These are phyloP conservation scores for Conus ventricosus DNA, from an alignment of 1,140 invertebrate species.

Conservation along the genomic window DNA sequence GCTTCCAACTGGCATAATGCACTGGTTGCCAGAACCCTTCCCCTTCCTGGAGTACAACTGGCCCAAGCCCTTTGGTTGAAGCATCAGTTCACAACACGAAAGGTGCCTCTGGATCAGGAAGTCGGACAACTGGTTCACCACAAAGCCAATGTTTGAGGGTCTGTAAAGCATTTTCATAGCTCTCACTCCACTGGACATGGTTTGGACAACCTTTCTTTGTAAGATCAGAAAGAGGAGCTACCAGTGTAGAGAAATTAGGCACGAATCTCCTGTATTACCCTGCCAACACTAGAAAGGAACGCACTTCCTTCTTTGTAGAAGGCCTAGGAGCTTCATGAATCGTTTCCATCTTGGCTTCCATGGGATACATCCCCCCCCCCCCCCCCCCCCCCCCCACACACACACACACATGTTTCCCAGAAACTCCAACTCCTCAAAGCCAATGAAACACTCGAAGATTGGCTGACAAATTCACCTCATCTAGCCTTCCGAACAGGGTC, in stretches of 20 bases:
- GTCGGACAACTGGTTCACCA: neutral
- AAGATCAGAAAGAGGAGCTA: neutral
- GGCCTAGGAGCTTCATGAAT: slow-evolving; percentile 34
- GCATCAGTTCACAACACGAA: neutral
- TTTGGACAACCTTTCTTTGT: neutral
- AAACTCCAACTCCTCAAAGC: no score
- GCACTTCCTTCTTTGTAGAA: slow-evolving; percentile 21
- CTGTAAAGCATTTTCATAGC: neutral
- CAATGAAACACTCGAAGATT: no score
- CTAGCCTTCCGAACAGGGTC: no score
- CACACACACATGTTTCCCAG: neutral
- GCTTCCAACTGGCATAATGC: slow-evolving; percentile 12
- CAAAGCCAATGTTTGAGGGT: neutral
- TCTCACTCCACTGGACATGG: neutral
- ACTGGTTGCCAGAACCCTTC: neutral
- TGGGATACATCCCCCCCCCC: slow-evolving; percentile 27
- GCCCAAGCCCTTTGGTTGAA: neutral
- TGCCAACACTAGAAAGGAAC: neutral
- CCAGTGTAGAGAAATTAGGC: neutral
- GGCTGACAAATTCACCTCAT: no score
- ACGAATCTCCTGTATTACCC: neutral
- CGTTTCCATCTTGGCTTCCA: slow-evolving; percentile 32
- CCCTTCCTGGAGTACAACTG: neutral
- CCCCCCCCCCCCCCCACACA: no score
- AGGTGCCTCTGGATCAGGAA: neutral